Conservation (phyloP, 2,113 vertebrate genomes). For the Cephalopholis sonnerati region DNA sequence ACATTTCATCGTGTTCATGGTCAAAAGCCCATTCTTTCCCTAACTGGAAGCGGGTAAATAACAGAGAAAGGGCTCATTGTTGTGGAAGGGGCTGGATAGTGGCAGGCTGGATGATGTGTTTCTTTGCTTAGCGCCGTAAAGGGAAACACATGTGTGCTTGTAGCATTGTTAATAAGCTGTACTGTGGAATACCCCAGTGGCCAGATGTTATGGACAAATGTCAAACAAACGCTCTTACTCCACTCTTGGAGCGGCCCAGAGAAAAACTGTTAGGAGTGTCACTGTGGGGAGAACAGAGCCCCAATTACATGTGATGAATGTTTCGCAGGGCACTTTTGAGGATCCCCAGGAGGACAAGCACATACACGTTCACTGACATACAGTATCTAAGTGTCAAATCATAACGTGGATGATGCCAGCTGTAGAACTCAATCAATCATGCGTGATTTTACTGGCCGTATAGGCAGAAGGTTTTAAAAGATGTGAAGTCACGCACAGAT, state of each 20-base stretch:
- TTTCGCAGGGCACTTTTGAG: constrained; percentile 54
- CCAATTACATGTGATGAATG: constrained; percentile 71
- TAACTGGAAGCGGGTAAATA: constrained; percentile 79
- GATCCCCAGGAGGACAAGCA: constrained; percentile 46
- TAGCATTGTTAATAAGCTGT: constrained; percentile 86
- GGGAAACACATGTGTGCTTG: constrained; percentile 87
- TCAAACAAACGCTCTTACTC: constrained; percentile 84
- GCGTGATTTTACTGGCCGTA: constrained; percentile 15
- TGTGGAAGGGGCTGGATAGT: constrained; percentile 81
- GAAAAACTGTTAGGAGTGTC: constrained; percentile 65
- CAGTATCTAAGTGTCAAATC: constrained; percentile 51
- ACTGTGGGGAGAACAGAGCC: constrained; percentile 65
- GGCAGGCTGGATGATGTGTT: constrained; percentile 84
- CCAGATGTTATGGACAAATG: constrained; percentile 87
- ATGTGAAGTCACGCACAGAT: not conserved
- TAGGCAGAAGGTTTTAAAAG: not conserved
- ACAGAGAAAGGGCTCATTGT: constrained; percentile 85
- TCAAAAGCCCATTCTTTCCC: constrained; percentile 79
- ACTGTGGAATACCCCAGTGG: constrained; percentile 78
- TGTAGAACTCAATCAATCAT: constrained; percentile 16
- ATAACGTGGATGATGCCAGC: constrained; percentile 37
- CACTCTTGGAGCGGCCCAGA: constrained; percentile 67
- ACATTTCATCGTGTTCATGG: constrained; percentile 77
- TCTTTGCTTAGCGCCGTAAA: constrained; percentile 79
- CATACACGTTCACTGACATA: constrained; percentile 34